Percentiles rank a stretch among this genome's conserved stretches.
phyloP scores from a whole-genome alignment of 2,113 vertebrate species.

The Rhabdornis inornatus region DNA sequence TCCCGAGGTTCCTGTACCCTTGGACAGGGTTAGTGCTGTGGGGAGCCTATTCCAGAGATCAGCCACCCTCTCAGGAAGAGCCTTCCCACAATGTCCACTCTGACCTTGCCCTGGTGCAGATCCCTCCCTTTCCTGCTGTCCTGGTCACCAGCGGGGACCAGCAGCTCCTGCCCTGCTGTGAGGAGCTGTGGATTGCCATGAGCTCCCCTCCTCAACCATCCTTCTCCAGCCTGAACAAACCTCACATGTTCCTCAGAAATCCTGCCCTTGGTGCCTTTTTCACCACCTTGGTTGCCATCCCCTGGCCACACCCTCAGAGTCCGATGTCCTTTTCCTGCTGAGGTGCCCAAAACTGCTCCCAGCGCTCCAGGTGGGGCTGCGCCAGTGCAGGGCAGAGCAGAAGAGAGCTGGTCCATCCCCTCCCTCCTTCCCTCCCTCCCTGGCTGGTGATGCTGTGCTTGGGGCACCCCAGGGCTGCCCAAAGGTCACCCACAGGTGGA shows the following conservation, averaged over 20 bases:
- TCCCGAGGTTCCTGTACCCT: background rate
- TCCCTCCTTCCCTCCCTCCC: background rate
- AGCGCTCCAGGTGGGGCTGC: background rate
- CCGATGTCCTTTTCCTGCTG: background rate
- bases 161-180: background rate
- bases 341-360: background rate
- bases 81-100: background rate
- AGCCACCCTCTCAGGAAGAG: background rate
- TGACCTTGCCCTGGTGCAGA: background rate
- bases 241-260: fast-evolving
- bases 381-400: background rate
- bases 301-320: background rate
- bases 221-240: background rate
- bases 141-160: background rate
- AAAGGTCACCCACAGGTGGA: no score
- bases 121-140: background rate
- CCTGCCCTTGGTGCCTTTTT: background rate
- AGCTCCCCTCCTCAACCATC: background rate
- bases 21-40: background rate
- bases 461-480: background rate
- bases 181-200: no score
- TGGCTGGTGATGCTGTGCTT: no score
- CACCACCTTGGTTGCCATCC: background rate
- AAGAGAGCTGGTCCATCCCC: background rate
- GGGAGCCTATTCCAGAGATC: background rate